Evolutionary conservation across 2,113 vertebrate genomes (phyloP), one percentile per base, ranked within the genome.

Genomic region (Trinectes maculatus): DNA sequence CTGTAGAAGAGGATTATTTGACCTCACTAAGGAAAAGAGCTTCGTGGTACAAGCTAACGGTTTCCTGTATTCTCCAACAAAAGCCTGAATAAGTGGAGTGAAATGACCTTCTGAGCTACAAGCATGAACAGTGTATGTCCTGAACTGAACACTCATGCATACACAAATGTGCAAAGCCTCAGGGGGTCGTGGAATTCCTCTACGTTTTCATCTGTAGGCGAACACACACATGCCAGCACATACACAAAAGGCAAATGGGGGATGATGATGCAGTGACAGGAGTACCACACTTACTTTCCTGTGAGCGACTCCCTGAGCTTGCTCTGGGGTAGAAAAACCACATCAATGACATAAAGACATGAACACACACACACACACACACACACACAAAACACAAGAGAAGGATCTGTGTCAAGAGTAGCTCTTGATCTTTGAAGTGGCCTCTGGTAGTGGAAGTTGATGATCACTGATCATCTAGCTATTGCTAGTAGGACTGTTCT

Each of bases 221-320:
- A 64, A 82, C 82, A 74, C 43, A 79, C 72, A 60, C 81, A 71
- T 60, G 64, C 85, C 88, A 54, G 64, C 83, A 79, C 56, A 71
- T 34, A 71, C 65, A 87, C 77, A 82, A 77, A 83, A 65, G 66
- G 48, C 70, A 74, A 46, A 64, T 68, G 51, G 53, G 37, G 63
- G 77, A 34, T 83, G 79, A 68, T 28, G 64, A 85, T 86, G 85
- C 77, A 75, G 71, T 75, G 84, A 83, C 88, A 86, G 86, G 85
- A 89, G 81, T 85, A 85, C 89, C 82, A 79, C 95, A 99, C 98
- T 99, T 98, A 99, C 98, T 94, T 98, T 98, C 96, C 95, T 95
- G 94, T 93, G 95, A 93, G 96, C 90, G 93, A 95, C 91, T 95
- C 95, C 95, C 95, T 88, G 95, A 97, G 95, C 94, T 95, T 96